A percentile compares a stretch with the other conserved stretches of the same genome.
Evolutionary conservation across 1,140 invertebrate genomes (phyloP).

Genomic region (Nomia melanderi): DNA sequence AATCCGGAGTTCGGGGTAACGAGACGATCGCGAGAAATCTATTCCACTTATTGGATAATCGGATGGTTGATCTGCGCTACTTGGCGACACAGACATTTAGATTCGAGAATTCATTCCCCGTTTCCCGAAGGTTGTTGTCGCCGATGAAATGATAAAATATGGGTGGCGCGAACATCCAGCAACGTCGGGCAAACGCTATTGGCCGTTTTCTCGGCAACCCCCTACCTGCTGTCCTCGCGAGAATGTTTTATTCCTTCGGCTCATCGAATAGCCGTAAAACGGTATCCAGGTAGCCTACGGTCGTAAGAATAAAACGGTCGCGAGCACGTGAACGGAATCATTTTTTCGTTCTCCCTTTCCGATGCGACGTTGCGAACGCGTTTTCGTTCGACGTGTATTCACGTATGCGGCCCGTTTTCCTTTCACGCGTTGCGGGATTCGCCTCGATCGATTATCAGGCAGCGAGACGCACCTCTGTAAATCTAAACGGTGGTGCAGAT

Average conservation of each 20-base stretch:
- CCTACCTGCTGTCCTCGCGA: constrained; percentile 17
- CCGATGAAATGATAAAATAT: background rate
- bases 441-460: background rate
- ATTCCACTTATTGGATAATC: no score
- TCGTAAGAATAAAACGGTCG: constrained; percentile 16
- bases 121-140: background rate
- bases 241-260: constrained; percentile 20
- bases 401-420: no score
- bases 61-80: no score
- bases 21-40: no score
- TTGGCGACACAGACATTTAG: no score
- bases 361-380: background rate
- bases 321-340: constrained; percentile 1
- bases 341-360: background rate
- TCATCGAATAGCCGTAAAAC: constrained; percentile 22
- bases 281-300: background rate
- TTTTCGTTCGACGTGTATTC: background rate
- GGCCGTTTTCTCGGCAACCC: background rate
- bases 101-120: background rate
- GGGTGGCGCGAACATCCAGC: background rate
- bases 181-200: background rate
- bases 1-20: no score
- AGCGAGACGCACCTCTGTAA: background rate
- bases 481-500: constrained; percentile 1
- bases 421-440: background rate